Percentiles rank a stretch among this genome's conserved stretches.
Conservation (phyloP, 64 coral and sea anemone species). For the Dendrophyllia cribrosa region DNA sequence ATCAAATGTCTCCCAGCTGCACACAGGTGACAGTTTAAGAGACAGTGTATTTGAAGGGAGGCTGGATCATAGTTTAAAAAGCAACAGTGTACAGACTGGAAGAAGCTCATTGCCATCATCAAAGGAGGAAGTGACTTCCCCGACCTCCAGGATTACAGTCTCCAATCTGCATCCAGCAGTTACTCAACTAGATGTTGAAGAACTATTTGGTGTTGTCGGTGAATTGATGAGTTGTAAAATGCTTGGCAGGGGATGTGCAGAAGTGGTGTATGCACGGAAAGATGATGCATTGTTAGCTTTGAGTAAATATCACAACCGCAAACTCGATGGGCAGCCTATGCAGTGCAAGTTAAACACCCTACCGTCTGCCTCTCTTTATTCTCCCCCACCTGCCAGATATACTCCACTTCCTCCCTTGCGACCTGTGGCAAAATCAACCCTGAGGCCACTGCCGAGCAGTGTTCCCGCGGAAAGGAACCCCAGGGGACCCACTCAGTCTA, state of each 20-base stretch:
- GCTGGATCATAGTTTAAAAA: not conserved
- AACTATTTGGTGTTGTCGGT: conserved; percentile 89
- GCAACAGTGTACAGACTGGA: not conserved
- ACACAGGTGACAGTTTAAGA: not conserved
- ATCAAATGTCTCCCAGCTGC: not conserved
- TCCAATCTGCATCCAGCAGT: conserved; percentile 88
- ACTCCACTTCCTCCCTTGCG: conserved; percentile 69
- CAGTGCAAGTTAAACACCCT: conserved; percentile 78
- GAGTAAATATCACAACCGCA: conserved; percentile 84
- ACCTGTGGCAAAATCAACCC: not conserved
- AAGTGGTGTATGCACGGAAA: conserved; percentile 80
- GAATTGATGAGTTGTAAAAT: conserved; percentile 86
- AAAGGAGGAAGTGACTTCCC: not conserved
- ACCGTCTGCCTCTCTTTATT: conserved; percentile 64
- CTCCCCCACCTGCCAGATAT: conserved; percentile 56
- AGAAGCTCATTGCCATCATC: not conserved
- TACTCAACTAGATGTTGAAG: conserved; percentile 84
- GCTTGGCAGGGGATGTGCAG: conserved; percentile 71
- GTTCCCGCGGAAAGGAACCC: not conserved
- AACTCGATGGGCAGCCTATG: conserved; percentile 96
- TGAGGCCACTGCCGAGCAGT: not conserved
- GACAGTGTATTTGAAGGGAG: not conserved
- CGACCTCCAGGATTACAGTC: conserved; percentile 63
- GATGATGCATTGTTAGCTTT: conserved; percentile 81
- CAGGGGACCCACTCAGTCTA: not conserved